phyloP scores from a whole-genome alignment of 2,888 invertebrate genomes.

The Zygogramma bicolorata region DNA sequence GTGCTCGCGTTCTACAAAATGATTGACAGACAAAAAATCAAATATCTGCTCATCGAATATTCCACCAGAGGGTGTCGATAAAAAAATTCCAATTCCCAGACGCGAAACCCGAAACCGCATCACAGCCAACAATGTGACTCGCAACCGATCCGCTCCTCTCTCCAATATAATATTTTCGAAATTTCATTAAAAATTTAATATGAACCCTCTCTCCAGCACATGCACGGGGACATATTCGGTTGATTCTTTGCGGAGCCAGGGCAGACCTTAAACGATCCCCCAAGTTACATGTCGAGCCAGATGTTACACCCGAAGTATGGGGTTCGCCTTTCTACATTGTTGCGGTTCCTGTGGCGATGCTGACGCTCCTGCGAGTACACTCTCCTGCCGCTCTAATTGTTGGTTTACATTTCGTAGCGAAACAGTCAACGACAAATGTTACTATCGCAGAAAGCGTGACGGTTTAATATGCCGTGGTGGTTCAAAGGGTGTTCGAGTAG shows the following conservation, averaged over 20 bases:
- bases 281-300: constrained; percentile 56
- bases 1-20: too few relatives aligned
- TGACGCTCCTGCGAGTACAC: constrained; percentile 27
- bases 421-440: constrained; percentile 54
- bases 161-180: constrained; percentile 37
- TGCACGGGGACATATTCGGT: constrained; percentile 41
- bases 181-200: constrained; percentile 53
- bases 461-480: neutral
- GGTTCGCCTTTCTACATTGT: constrained; percentile 41
- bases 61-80: neutral
- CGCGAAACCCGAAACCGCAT: neutral
- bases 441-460: constrained; percentile 30
- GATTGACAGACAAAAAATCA: neutral
- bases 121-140: neutral
- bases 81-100: neutral
- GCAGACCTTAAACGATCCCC: constrained; percentile 53
- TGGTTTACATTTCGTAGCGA: constrained; percentile 40
- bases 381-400: constrained; percentile 43
- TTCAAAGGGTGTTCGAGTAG: neutral
- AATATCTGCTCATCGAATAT: too few relatives aligned
- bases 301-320: constrained; percentile 51
- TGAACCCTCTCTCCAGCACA: constrained; percentile 39
- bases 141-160: neutral
- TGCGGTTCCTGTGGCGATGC: constrained; percentile 40
- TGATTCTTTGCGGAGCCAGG: constrained; percentile 31